These are phyloP conservation scores for Drosophila aff. DNA, from an alignment of 1,140 invertebrate species.

Conservation along the genomic window DNA sequence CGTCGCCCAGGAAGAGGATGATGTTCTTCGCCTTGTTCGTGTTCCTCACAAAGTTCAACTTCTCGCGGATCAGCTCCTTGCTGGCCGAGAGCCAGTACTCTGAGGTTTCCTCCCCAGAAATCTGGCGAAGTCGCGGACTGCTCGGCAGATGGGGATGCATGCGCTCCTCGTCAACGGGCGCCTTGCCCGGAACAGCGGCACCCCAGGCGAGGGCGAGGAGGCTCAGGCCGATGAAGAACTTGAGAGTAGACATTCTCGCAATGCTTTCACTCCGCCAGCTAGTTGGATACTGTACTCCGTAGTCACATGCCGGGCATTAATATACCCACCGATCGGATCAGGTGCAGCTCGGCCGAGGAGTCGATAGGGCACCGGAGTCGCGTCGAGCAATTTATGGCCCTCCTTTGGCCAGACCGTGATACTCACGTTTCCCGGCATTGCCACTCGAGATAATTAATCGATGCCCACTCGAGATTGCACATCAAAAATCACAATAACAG, in stretches of 20 bases:
- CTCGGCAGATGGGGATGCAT: conserved; percentile 67
- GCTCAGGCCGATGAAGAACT: conserved; percentile 30
- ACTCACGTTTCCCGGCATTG: conserved; percentile 46
- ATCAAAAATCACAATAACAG: conserved; percentile 66
- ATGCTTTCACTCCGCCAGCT: conserved; percentile 43
- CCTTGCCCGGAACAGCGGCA: conserved; percentile 52
- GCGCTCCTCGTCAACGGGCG: conserved; percentile 22
- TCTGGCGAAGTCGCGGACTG: background rate
- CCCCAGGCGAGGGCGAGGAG: conserved; percentile 31
- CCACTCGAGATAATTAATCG: conserved; percentile 62
- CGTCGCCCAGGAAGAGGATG: conserved; percentile 92
- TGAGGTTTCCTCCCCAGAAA: conserved; percentile 64
- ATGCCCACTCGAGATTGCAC: conserved; percentile 60
- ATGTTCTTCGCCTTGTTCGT: conserved; percentile 89
- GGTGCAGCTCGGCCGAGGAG: conserved; percentile 35
- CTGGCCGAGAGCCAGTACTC: conserved; percentile 82
- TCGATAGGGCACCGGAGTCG: conserved; percentile 26
- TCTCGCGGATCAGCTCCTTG: conserved; percentile 66
- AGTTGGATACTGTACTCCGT: conserved; percentile 56
- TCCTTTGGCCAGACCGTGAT: conserved; percentile 39
- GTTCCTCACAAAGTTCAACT: conserved; percentile 78
- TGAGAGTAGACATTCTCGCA: conserved; percentile 46
- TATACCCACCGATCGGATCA: conserved; percentile 49
- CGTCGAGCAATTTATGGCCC: conserved; percentile 42
- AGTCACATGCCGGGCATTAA: conserved; percentile 21